A percentile compares a stretch with the other conserved stretches of the same genome.
Conservation (phyloP, 2,888 invertebrate genomes). For the Coelopa pilipes region DNA sequence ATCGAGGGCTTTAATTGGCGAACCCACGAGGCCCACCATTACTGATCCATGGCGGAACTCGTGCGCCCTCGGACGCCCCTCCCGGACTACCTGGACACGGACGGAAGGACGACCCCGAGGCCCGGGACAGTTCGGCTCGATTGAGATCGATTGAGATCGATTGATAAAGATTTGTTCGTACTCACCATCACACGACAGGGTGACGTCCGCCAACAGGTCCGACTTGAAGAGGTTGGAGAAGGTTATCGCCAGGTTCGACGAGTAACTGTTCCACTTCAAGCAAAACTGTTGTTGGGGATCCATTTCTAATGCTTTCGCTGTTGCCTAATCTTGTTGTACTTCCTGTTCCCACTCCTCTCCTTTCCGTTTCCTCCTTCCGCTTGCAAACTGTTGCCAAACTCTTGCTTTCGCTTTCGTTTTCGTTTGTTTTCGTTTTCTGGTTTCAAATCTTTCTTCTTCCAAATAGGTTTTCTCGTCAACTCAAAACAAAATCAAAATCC, state of each 20-base stretch:
- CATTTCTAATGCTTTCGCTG: slow-evolving; percentile 68
- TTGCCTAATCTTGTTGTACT: not conserved
- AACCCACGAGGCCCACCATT: no score
- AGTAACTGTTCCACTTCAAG: slow-evolving; percentile 96
- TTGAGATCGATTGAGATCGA: no score
- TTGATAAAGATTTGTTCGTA: no score
- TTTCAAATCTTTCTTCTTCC: not conserved
- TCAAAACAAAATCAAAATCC: slow-evolving; percentile 9
- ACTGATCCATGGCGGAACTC: no score
- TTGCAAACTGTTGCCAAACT: slow-evolving; percentile 2
- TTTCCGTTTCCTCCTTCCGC: not conserved
- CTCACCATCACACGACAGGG: slow-evolving; percentile 92
- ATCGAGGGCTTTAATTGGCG: no score
- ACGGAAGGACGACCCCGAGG: no score
- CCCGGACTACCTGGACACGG: no score
- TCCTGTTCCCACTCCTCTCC: slow-evolving; percentile 26
- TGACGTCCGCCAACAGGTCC: slow-evolving; percentile 92
- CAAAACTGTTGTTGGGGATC: slow-evolving; percentile 95
- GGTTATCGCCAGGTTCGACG: slow-evolving; percentile 90
- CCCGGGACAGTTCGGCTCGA: no score
- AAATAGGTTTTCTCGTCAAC: slow-evolving; percentile 8
- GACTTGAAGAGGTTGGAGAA: slow-evolving; percentile 94
- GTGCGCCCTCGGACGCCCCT: no score
- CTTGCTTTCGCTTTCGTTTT: not conserved
- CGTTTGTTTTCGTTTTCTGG: not conserved